A percentile compares a stretch with the other conserved stretches of the same genome.
phyloP scores from a whole-genome alignment of 2,113 vertebrate genomes.

The Microtus oregoni region DNA sequence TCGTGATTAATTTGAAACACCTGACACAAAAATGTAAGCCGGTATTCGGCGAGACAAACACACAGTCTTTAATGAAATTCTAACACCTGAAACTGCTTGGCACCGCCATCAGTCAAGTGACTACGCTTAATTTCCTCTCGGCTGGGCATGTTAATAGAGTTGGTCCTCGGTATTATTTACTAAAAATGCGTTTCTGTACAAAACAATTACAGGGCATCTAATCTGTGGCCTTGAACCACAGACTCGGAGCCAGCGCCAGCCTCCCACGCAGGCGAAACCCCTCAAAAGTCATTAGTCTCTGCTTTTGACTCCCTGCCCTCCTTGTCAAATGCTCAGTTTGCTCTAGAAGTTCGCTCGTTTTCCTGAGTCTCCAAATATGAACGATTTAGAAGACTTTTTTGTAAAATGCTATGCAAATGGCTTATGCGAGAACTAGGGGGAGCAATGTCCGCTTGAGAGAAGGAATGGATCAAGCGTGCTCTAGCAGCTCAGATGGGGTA shows the following conservation, averaged over 20 bases:
- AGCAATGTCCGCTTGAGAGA: neutral
- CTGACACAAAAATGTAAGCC: conserved; percentile 63
- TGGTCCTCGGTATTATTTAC: neutral
- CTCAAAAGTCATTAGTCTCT: neutral
- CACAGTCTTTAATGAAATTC: conserved; percentile 65
- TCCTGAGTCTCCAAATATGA: neutral
- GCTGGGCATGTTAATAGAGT: conserved; percentile 33
- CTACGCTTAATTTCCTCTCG: conserved; percentile 44
- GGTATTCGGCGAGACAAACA: conserved; percentile 43
- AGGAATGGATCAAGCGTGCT: neutral
- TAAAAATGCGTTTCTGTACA: neutral
- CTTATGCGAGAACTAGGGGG: neutral
- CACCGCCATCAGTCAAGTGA: conserved; percentile 59
- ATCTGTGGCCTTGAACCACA: neutral
- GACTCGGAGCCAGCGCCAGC: neutral
- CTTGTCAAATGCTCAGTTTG: neutral
- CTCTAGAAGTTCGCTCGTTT: neutral
- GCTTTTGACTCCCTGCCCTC: neutral
- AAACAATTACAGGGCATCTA: conserved; percentile 33
- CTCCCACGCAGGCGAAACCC: neutral
- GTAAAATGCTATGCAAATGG: neutral
- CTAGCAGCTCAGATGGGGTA: no score
- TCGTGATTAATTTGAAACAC: conserved; percentile 76
- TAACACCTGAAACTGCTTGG: conserved; percentile 72
- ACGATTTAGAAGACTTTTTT: neutral